Evolutionary conservation across 1,140 invertebrate genomes (phyloP), one percentile per base, ranked within the genome.

Genomic region (Chlorops oryzae): DNA sequence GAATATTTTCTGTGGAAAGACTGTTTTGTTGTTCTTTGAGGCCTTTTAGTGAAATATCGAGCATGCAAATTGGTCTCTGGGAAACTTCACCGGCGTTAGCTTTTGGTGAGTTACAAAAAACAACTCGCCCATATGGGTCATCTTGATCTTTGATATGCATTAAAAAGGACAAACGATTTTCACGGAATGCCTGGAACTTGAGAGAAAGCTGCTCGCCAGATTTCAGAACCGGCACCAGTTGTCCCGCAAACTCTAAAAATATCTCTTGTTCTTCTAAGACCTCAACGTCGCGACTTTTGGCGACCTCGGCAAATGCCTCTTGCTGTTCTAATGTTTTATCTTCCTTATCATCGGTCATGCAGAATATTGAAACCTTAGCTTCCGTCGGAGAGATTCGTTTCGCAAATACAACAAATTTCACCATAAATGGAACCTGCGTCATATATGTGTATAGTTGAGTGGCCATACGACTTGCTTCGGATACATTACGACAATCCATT

Each of bases 281-380:
- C 80, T 99, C 95, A 18, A 98, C 92, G 73, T 98, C 96, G 51
- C 92, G 78, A 73, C 93, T 97, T 64, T 98, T 96, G 2, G 97
- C 95, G 20, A 99, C 90, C 77, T 98, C 94, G 3, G 84, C 84
- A 71, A 98, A 99, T 63, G 93, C 84, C 74, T 99, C 96, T 73
- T 98, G 95, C 49, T 88, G 86, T 74, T 99, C 96, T 38, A 99
- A 73, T 0, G 96, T 97, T 73, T 99, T 97, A 50, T 98, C 96
- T 68, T 98, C 96, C 62, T 92, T 94, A 64, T 99, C 96, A 73
- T 99, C 97, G 2, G 96, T 99, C 84, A 99, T 98, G 66, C 96
- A 98, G 74, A 99, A 96, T 58, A 98, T 88, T 44, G 96, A 80
- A 17, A 99, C 75, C 57, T 95, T 86, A 18, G 95, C 94, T 77